Conservation (phyloP, 2,113 vertebrate species). For the Corvus cornix region DNA sequence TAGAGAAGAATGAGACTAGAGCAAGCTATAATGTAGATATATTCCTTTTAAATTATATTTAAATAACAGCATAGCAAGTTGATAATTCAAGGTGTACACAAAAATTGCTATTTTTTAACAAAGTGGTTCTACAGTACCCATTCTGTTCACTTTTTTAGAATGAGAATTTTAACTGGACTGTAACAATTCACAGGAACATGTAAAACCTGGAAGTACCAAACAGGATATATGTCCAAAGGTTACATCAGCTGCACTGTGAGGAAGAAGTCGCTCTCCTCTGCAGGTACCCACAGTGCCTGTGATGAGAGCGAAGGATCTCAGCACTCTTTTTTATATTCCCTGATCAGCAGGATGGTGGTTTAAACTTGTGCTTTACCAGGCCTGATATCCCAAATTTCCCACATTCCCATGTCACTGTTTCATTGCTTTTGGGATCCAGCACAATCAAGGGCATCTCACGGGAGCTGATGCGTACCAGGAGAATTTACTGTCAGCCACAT, state of each 20-base stretch:
- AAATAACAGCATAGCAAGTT: not conserved
- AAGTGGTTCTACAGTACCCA: not conserved
- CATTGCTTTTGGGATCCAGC: not conserved
- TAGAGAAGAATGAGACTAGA: not conserved
- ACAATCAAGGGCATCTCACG: not conserved
- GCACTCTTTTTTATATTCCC: not conserved
- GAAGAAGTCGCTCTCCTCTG: not conserved
- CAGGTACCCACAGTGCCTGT: accelerated
- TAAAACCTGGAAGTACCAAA: not conserved
- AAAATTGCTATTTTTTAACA: not conserved
- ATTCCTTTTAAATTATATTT: not conserved
- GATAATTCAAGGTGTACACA: not conserved
- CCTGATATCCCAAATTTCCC: not conserved
- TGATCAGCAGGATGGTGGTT: not conserved
- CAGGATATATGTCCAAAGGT: not conserved
- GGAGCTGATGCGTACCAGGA: not conserved
- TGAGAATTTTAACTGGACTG: not conserved
- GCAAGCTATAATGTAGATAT: not conserved
- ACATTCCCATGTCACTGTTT: not conserved
- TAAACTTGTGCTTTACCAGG: not conserved
- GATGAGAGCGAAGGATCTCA: not conserved
- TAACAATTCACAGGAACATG: not conserved
- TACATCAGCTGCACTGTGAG: not conserved
- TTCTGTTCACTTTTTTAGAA: not conserved
- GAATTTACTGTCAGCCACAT: not conserved